Conservation (phyloP, 2,888 invertebrate species). For the Heliconius erato region DNA sequence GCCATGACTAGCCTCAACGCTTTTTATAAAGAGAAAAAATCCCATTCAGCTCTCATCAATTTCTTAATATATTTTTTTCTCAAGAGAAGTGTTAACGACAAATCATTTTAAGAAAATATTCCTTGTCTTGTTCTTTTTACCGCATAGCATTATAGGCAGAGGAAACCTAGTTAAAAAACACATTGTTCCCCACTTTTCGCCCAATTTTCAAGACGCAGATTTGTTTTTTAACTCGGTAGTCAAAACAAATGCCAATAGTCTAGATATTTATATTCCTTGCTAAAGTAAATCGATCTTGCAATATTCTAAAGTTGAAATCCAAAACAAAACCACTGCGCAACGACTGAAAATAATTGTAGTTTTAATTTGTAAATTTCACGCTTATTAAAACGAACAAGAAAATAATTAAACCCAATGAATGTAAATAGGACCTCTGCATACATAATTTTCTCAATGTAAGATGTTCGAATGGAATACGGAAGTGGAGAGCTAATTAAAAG, state of each 20-base stretch:
- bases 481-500: slow-evolving; percentile 50
- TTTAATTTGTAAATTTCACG: background rate
- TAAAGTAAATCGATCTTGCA: background rate
- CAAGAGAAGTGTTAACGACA: too few relatives aligned
- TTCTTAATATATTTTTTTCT: too few relatives aligned
- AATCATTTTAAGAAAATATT: too few relatives aligned
- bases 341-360: background rate
- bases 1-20: too few relatives aligned
- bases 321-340: background rate
- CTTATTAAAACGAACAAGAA: slow-evolving; percentile 1
- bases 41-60: too few relatives aligned
- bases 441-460: slow-evolving; percentile 30
- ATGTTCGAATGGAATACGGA: slow-evolving; percentile 36
- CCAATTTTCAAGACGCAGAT: too few relatives aligned
- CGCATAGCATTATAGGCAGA: too few relatives aligned
- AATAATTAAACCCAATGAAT: slow-evolving; percentile 12
- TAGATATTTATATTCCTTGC: background rate
- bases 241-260: background rate
- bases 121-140: too few relatives aligned
- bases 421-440: slow-evolving; percentile 24
- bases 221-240: background rate
- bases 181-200: too few relatives aligned
- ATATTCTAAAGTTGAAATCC: background rate
- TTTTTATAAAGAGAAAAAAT: too few relatives aligned
- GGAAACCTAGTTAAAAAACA: too few relatives aligned